Base-by-base conservation (phyloP, 2,797 vertebrate genomes). In the Sphaeramia orbicularis region DNA sequence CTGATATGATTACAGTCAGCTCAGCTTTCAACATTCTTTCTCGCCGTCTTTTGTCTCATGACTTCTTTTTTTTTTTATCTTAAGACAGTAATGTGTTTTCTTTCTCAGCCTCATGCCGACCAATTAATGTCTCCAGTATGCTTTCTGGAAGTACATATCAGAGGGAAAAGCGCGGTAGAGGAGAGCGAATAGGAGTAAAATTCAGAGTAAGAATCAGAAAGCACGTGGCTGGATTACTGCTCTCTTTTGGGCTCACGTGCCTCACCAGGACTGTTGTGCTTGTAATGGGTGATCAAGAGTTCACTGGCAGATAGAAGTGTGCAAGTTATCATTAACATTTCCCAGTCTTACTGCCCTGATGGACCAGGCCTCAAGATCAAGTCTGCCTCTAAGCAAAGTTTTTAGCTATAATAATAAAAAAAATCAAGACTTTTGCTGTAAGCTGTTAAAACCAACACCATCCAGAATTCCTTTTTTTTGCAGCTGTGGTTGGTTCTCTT, bases 191-290 rank as follows among this genome's bases (percentile, higher is more conserved):
- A 9, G 10, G 68, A 65, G 38, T 59, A 53, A 71, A 60, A 65
- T 60, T 71, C 36, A 4, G 24, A 68, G 52, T 27, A 10, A 48
- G 51, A 45, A 30, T 48, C 24, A 51, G 38, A 49, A 55, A 47
- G 62, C 86, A 86, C 80, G 67, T 89, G 70, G 69, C 75, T 85
- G 71, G 79, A 81, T 74, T 58, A 6, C 44, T 65, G 62, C 64
- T 71, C 58, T 62, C 43, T 53, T 76, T 80, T 81, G 2, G 24
- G 67, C 68, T 50, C 84, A 86, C 66, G 68, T 86, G 84, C 65
- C 70, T 77, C 35, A 44, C 62, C 64, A 76, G 50, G 58, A 58
- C 53, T 60, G 62, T 49, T 40, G 18, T 65, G 60, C 16, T 47
- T 76, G 64, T 73, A 70, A 65, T 59, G 69, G 74, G 74, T 88